Base-by-base conservation (phyloP, 2,888 invertebrate genomes). In the Papilio protenor region DNA sequence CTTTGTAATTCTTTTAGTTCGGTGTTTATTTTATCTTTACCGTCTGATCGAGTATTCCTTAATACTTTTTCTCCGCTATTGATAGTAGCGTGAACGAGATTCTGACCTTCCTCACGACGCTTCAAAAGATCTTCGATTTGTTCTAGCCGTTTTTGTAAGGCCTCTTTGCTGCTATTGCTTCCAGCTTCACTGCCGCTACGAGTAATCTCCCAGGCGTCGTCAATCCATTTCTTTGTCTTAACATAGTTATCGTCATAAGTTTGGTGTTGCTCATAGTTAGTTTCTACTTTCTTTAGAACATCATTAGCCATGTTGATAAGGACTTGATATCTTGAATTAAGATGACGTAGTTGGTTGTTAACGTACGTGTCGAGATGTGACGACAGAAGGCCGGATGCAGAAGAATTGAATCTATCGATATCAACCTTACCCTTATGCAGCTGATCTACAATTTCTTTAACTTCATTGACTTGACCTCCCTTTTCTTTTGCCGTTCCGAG, bases 31-130 rank as follows among this genome's bases (percentile, higher is more conserved):
- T 96, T 96, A 86, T 99, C 98, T 76, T 97, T 96, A 0, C 99
- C 99, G 86, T 98, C 98, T 1, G 98, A 98, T 79, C 98, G 95
- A 0, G 98, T 98, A 81, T 97, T 98, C 75, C 98, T 95, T 45
- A 98, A 94, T 0, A 98, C 98, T 90, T 98, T 98, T 86, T 98
- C 98, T 12, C 98, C 98, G 85, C 97, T 97, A 85, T 98, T 98
- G 0, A 98, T 97, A 0, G 98, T 98, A 0, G 97, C 95, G 83
- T 98, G 98, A 0, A 98, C 97, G 27, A 98, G 90, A 86, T 97
- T 97, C 85, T 98, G 98, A 0, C 98, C 98, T 88, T 97, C 96
- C 88, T 98, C 98, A 47, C 98, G 96, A 87, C 96, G 96, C 83
- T 96, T 96, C 18, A 98, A 94, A 14, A 98, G 92, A 80, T 97